A percentile compares a stretch with the other conserved stretches of the same genome.
These are phyloP conservation scores for Anabas testudineus DNA, from an alignment of 2,797 vertebrate species.

Conservation along the genomic window DNA sequence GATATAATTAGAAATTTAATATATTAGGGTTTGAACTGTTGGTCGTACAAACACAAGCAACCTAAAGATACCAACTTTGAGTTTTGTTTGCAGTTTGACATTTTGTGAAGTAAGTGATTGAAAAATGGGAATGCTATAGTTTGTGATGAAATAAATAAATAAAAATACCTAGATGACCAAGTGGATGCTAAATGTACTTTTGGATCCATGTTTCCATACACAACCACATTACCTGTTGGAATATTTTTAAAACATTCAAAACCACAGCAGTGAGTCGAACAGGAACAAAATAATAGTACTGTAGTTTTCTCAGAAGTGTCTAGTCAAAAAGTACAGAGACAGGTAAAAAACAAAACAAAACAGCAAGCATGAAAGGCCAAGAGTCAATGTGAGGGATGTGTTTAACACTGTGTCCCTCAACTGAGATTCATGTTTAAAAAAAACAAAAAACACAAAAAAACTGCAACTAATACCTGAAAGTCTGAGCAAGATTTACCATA, in stretches of 20 bases:
- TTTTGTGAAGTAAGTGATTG: neutral
- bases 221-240: neutral
- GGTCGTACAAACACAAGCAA: neutral
- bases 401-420: too few species aligned
- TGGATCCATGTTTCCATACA: neutral
- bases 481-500: neutral
- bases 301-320: neutral
- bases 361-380: neutral
- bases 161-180: too few species aligned
- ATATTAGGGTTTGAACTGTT: neutral
- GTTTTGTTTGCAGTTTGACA: neutral
- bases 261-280: neutral
- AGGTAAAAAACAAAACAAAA: neutral
- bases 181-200: neutral
- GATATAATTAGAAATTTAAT: neutral
- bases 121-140: neutral
- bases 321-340: neutral
- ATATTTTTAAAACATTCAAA: slow-evolving; percentile 7
- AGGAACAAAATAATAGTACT: neutral
- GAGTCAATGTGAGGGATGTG: too few species aligned
- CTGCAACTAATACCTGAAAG: neutral
- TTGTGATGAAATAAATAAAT: too few species aligned
- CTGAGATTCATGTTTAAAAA: too few species aligned
- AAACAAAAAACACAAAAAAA: neutral
- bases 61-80: neutral